Conservation (phyloP, 35 echinoderm and acorn worm species). For the Ophioderma brevispina region DNA sequence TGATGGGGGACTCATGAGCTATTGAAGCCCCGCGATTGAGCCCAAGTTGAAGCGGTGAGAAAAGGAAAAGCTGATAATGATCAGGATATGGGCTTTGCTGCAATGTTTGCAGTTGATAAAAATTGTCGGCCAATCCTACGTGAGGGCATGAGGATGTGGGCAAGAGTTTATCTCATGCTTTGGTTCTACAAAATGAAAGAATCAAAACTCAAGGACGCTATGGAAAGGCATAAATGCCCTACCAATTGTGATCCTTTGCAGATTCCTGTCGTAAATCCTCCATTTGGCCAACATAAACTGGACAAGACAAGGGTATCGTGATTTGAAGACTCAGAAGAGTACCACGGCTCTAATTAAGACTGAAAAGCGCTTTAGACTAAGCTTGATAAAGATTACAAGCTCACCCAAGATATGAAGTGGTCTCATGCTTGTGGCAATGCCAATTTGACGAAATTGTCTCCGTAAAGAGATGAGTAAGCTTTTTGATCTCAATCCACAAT, state of each 20-base stretch:
- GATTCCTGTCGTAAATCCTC: conserved; percentile 41
- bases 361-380: conserved; percentile 26
- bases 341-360: conserved; percentile 38
- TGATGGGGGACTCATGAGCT: too few species aligned
- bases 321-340: conserved; percentile 44
- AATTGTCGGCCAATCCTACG: not conserved
- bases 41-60: too few species aligned
- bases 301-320: conserved; percentile 9
- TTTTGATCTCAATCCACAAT: conserved; percentile 39
- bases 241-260: conserved; percentile 6
- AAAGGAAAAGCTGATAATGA: too few species aligned
- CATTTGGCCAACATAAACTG: conserved; percentile 37
- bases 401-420: conserved; percentile 20
- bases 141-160: not conserved
- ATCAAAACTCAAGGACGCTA: not conserved
- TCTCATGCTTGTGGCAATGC: conserved; percentile 26
- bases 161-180: not conserved
- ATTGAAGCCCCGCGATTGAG: too few species aligned
- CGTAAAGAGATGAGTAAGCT: conserved; percentile 41
- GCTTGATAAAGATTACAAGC: not conserved
- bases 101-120: not conserved
- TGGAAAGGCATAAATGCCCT: conserved; percentile 24
- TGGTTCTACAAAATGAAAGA: not conserved
- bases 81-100: not conserved
- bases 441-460: conserved; percentile 20